Evolutionary conservation across 2,113 vertebrate genomes (phyloP).

Genomic region (Pedionomus torquatus): DNA sequence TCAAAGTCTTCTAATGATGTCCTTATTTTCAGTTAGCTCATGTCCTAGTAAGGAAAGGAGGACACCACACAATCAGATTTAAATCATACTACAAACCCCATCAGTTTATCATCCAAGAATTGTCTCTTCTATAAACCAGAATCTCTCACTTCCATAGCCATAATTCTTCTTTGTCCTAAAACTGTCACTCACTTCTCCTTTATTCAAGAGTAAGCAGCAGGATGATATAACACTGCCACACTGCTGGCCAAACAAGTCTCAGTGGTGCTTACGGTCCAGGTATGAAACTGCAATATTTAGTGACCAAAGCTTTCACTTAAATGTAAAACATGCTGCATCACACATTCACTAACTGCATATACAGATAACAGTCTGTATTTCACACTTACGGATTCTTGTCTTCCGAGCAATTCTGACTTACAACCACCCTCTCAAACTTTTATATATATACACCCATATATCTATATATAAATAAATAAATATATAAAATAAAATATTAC

Average conservation of each 20-base stretch:
- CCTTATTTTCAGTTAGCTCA: neutral
- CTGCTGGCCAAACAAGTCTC: neutral
- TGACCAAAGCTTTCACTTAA: neutral
- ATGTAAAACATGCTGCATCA: neutral
- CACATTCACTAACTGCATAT: neutral
- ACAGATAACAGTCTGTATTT: neutral
- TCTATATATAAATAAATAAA: neutral
- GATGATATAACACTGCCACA: neutral
- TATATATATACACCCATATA: neutral
- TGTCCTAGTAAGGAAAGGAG: neutral
- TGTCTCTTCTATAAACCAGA: neutral
- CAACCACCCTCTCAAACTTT: neutral
- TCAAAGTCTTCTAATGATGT: neutral
- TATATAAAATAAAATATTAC: neutral
- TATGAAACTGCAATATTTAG: neutral
- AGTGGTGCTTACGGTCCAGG: neutral
- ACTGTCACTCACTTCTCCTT: neutral
- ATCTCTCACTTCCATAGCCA: neutral
- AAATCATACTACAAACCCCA: neutral
- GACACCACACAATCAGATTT: neutral
- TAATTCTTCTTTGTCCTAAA: neutral
- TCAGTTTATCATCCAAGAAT: neutral
- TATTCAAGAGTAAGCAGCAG: neutral
- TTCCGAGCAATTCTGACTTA: neutral
- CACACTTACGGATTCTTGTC: neutral